Conservation (phyloP, 2,797 vertebrate species). For the Hippocampus kuda region DNA sequence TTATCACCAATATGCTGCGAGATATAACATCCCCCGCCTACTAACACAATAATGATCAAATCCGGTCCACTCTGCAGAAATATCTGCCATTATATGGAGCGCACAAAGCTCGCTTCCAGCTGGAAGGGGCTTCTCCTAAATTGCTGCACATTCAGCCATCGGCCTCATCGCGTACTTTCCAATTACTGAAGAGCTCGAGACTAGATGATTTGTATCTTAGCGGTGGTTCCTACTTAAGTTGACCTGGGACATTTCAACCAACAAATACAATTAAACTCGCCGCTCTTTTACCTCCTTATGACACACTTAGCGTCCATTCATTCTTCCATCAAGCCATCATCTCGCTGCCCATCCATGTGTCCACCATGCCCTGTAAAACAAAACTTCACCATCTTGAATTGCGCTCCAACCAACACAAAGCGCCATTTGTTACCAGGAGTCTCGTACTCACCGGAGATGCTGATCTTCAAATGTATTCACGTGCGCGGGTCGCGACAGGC, state of each 20-base stretch:
- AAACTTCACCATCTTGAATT: background rate
- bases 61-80: background rate
- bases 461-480: background rate
- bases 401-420: background rate
- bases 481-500: background rate
- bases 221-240: background rate
- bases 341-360: background rate
- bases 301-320: background rate
- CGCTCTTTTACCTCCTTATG: background rate
- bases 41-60: background rate
- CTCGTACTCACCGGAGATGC: background rate
- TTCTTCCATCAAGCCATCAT: background rate
- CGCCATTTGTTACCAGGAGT: background rate
- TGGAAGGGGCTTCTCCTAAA: background rate
- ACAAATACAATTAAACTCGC: background rate
- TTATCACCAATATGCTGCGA: background rate
- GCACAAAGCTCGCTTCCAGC: background rate
- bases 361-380: background rate
- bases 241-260: background rate
- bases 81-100: background rate
- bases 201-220: background rate
- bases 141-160: background rate
- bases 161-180: background rate
- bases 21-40: background rate
- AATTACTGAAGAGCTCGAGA: background rate